Evolutionary conservation across 2,113 vertebrate genomes (phyloP).

Genomic region (Charina bottae): DNA sequence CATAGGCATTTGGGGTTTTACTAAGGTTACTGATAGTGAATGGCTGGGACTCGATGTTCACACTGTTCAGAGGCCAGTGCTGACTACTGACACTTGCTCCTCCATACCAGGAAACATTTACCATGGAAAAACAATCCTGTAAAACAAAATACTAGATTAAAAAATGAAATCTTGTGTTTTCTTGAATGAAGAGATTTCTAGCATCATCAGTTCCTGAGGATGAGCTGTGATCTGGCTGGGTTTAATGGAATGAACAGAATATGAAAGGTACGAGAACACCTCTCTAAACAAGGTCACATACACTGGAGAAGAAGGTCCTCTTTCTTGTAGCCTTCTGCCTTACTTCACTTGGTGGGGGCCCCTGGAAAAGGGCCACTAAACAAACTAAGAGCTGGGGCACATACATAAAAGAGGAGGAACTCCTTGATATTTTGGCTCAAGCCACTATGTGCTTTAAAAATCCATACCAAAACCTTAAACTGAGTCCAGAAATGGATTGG

Average conservation of each 20-base stretch:
- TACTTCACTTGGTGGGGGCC: not conserved
- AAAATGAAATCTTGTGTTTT: not conserved
- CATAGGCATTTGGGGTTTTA: conserved; percentile 76
- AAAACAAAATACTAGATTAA: not conserved
- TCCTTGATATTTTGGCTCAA: not conserved
- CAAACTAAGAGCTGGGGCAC: not conserved
- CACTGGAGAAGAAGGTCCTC: not conserved
- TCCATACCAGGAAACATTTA: conserved; percentile 89
- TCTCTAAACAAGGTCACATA: not conserved
- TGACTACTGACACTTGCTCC: conserved; percentile 78
- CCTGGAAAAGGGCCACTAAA: not conserved
- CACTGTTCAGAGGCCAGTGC: conserved; percentile 84
- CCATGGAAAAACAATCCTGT: conserved; percentile 92
- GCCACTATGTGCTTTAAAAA: not conserved
- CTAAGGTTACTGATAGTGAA: conserved; percentile 78
- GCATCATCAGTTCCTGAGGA: not conserved
- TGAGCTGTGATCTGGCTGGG: not conserved
- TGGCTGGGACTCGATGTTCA: conserved; percentile 77
- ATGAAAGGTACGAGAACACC: not conserved
- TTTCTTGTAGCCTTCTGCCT: not conserved
- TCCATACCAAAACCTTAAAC: not conserved
- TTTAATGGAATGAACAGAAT: not conserved
- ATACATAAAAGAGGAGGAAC: not conserved
- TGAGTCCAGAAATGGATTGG: not conserved
- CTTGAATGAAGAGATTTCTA: not conserved